phyloP scores from a whole-genome alignment of 2,113 vertebrate species.

The Progne subis region DNA sequence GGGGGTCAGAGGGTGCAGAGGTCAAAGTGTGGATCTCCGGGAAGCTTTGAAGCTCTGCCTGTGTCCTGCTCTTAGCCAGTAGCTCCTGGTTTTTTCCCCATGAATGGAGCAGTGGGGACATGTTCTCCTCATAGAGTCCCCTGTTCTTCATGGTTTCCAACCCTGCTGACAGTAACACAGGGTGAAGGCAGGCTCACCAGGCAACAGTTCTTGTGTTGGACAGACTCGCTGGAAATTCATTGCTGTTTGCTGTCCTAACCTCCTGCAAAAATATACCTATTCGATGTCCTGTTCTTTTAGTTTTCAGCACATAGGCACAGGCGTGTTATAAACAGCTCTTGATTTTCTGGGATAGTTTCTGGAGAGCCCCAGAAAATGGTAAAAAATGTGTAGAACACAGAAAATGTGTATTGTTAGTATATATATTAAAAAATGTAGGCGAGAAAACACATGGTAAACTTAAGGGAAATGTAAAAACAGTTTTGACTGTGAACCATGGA shows the following conservation, averaged over 20 bases:
- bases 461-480: not conserved
- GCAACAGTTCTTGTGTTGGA: not conserved
- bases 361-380: not conserved
- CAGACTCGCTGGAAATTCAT: not conserved
- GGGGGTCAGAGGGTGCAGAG: not conserved
- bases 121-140: rapidly evolving
- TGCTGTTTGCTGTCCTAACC: not conserved
- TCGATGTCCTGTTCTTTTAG: not conserved
- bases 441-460: not conserved
- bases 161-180: not conserved
- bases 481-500: not conserved
- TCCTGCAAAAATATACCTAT: not conserved
- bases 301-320: not conserved
- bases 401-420: not conserved
- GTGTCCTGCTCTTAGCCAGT: rapidly evolving
- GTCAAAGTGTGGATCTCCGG: rapidly evolving
- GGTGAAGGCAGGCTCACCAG: not conserved
- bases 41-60: not conserved
- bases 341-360: not conserved
- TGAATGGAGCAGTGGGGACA: not conserved
- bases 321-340: not conserved
- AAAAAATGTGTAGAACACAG: not conserved
- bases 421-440: not conserved
- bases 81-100: not conserved
- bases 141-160: not conserved